Base-by-base conservation (phyloP, 2,888 invertebrate species). In the Myopa testacea region DNA sequence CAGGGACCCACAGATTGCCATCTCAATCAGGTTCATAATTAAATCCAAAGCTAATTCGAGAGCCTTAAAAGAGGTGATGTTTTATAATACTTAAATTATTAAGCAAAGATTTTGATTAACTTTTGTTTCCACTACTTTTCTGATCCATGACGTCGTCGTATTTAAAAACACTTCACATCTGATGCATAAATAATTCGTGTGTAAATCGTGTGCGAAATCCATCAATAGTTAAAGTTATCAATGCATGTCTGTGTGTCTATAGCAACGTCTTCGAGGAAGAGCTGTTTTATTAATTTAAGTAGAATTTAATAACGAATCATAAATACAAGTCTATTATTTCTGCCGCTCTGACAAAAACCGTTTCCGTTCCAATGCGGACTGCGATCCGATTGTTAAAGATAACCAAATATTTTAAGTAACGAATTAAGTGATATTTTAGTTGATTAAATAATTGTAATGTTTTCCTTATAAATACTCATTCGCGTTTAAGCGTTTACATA, bases 391-490 rank as follows among this genome's bases (percentile, higher is more conserved):
- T n/a, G n/a, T 65, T 74, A 7, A 63, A 60, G 55, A 8, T 60
- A 75, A 75, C 69, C 75, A 75, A 75, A 75, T 68, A 69, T 34
- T 58, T 75, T 75, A 55, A 68, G 55, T 75, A 37, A 73, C 19
- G 14, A 62, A 73, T 74, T 75, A 75, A 58, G 68, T 69, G 68
- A 67, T 74, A 75, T 75, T 69, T 14, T 38, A 38, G 12, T 60
- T 60, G 58, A n/a, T 60, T 75, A 69, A 67, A 10, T 65, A 52
- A 37, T 75, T 75, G 26, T 34, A 55, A 60, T 58, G 7, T 5
- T 58, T 38, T 72, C 7, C 14, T n/a, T 38, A 38, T 40, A 60
- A 16, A n/a, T 72, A 65, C 34, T 34, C 65, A 65, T 65, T 8
- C 58, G 14, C 6, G 62, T 10, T 63, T 3, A 34, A 63, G 60